Evolutionary conservation across 1,140 invertebrate genomes (phyloP), one percentile per base, ranked within the genome.

Genomic region (Wasmannia auropunctata): DNA sequence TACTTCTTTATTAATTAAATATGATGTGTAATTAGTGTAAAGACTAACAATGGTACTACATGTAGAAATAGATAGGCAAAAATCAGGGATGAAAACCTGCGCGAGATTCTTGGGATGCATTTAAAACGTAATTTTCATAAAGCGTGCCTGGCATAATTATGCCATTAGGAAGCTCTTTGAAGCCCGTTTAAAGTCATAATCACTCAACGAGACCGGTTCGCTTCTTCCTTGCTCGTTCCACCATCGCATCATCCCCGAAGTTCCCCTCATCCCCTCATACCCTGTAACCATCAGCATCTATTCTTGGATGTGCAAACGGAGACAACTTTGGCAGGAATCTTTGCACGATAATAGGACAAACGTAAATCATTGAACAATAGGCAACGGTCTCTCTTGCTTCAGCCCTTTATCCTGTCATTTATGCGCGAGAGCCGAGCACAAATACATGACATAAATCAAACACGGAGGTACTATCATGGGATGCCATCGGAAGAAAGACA

Each of bases 281-380:
- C 34, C 51, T 56, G 22, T n/a, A 74, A 31, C 75, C 40, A 22
- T 79, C 54, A 56, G 84, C 34, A 56, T 11, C 43, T 58, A 34
- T 87, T 76, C 86, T 70, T 67, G 37, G 75, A 37, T 51, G 86
- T 56, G 43, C 34, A 54, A 62, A 70, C 80, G 76, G 70, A 81
- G 83, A 86, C 81, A 65, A 87, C 87, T 85, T 88, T 90, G 89
- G 72, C 86, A 85, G 79, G 76, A 91, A 91, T 90, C 89, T 86
- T 89, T 63, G 79, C 83, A 72, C 86, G 89, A 91, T 91, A 91
- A 92, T 91, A 85, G 87, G 58, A 86, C 76, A 85, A 74, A 69
- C 81, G 87, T 91, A 91, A 92, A 92, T 92, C 91, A 92, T 85
- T 74, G 89, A 86, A 92, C 91, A 92, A 92, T 91, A 90, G 87